A percentile compares a stretch with the other conserved stretches of the same genome.
phyloP scores from a whole-genome alignment of 2,888 invertebrate species.

The Chironomus tentans region DNA sequence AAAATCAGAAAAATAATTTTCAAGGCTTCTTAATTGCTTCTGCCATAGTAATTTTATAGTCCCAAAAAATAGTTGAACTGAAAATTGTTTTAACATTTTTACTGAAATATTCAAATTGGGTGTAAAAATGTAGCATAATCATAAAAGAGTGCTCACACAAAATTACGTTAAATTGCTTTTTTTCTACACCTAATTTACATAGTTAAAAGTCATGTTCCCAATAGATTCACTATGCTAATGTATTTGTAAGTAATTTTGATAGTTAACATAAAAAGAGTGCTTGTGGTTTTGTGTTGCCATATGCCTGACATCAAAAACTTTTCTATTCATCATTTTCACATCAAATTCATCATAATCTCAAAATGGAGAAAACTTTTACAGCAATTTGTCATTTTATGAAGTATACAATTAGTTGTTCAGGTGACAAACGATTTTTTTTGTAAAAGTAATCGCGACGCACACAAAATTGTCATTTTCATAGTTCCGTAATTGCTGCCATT shows the following conservation, averaged over 20 bases:
- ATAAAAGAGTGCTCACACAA: not conserved
- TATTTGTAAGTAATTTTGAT: not conserved
- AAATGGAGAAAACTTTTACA: not conserved
- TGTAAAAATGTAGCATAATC: conserved; percentile 10
- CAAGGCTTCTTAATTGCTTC: not conserved
- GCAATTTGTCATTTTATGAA: not conserved
- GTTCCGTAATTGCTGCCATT: not conserved
- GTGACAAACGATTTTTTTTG: not conserved
- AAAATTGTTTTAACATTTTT: conserved; percentile 4
- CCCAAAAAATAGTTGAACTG: too few relatives aligned
- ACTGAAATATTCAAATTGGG: conserved; percentile 8
- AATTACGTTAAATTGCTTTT: not conserved
- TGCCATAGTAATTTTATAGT: not conserved
- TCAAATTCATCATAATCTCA: not conserved
- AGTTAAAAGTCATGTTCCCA: conserved; percentile 9
- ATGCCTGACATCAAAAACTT: not conserved
- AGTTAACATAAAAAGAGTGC: too few relatives aligned
- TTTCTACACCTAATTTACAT: conserved; percentile 20
- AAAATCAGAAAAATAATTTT: not conserved
- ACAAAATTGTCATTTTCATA: not conserved
- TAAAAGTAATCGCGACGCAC: not conserved
- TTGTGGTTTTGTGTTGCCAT: not conserved
- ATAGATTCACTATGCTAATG: not conserved
- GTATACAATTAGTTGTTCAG: not conserved
- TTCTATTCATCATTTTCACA: too few relatives aligned